A percentile compares a stretch with the other conserved stretches of the same genome.
Evolutionary conservation across 2,888 invertebrate genomes (phyloP).

Genomic region (Nesidiocoris tenuis): DNA sequence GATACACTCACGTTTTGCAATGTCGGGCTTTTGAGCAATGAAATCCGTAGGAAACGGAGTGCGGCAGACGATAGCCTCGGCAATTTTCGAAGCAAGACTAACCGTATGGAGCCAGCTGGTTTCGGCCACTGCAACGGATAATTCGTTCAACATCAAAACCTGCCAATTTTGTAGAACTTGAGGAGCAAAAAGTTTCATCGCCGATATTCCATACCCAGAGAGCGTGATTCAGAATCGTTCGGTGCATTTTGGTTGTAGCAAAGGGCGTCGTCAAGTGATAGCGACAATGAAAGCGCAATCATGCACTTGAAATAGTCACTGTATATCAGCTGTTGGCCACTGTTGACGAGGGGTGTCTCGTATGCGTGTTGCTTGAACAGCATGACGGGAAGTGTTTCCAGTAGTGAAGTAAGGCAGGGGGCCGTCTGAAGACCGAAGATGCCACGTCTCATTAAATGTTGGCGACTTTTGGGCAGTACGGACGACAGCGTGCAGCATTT

Average conservation of each 20-base stretch:
- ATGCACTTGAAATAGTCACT: constrained; percentile 62
- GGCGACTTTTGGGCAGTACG: constrained; percentile 58
- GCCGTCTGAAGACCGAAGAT: constrained; percentile 59
- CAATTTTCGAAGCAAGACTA: constrained; percentile 59
- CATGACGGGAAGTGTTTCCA: constrained; percentile 58
- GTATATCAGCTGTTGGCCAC: constrained; percentile 62
- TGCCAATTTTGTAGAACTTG: too few species aligned
- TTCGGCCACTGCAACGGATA: constrained; percentile 54
- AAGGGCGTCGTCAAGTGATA: constrained; percentile 59
- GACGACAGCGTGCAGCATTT: constrained; percentile 57
- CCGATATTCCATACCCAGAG: too few species aligned
- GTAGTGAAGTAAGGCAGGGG: constrained; percentile 59
- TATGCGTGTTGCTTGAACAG: constrained; percentile 59
- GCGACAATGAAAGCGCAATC: constrained; percentile 59
- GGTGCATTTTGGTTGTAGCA: constrained; percentile 56
- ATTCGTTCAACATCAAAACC: too few species aligned
- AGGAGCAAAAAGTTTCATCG: too few species aligned
- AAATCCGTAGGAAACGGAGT: constrained; percentile 57
- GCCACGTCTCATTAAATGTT: constrained; percentile 58
- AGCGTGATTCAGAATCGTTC: constrained; percentile 54
- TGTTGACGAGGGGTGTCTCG: constrained; percentile 61
- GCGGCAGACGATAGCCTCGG: constrained; percentile 59
- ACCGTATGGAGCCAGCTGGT: constrained; percentile 63
- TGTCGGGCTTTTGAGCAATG: constrained; percentile 48
- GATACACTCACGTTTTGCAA: constrained; percentile 46